Base-by-base conservation (phyloP, 2,797 vertebrate genomes). In the Malurus splendens region DNA sequence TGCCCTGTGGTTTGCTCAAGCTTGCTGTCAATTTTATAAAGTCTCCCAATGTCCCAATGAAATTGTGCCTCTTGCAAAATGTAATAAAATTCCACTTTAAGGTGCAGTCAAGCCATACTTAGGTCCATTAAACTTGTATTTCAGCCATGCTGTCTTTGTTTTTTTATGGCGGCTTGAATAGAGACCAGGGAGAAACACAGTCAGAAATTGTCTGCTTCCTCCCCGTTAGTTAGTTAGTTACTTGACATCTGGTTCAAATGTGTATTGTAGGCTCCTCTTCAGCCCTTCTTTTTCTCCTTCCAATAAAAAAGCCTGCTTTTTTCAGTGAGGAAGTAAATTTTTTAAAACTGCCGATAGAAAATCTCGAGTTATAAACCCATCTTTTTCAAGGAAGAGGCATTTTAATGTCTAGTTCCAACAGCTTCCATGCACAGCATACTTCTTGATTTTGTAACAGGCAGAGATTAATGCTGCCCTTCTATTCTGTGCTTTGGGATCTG, bases 391-490 rank as follows among this genome's bases (percentile, higher is more conserved):
- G 68, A 52, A 64, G 54, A 74, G 12, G 8, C 72, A 6, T 88
- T 93, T 86, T 86, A 92, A 57, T 17, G 0, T 84, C 75, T 27
- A 86, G 20, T 41, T 61, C 54, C 56, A 72, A 74, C 60, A 80
- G 75, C 90, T 86, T 75, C 88, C 88, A 54, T 39, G 50, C 81
- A 28, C 66, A 78, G 62, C 87, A 78, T 90, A 12, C 28, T 90
- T 79, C 84, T 85, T 72, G 87, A 75, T 92, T 95, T 94, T 27
- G 0, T 90, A 94, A 90, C 90, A 72, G 79, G 47, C 64, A 48
- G 84, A 94, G 78, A 90, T 94, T 93, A 91, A 88, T 86, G 88
- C 90, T 93, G 92, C 86, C 90, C 86, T 94, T 94, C 85, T 94
- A 47, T 93, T 94, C 50, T 50, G n/a, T 90, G 83, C 86, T 90